These are phyloP conservation scores for Neopelma chrysocephalum DNA, from an alignment of 2,797 vertebrate species.

Conservation along the genomic window DNA sequence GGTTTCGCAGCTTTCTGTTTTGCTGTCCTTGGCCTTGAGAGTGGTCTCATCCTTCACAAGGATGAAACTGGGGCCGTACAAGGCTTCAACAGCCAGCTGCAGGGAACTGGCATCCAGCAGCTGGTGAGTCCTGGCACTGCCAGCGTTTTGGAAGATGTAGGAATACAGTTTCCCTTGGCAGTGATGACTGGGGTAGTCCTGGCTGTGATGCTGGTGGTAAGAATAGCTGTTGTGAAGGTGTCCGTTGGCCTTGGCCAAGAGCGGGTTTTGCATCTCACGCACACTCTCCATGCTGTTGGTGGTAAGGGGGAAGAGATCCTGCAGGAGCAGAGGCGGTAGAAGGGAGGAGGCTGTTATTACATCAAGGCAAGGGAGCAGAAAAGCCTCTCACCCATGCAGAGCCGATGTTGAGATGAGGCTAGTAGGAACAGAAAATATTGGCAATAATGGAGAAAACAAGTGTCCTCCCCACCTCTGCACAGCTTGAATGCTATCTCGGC, in stretches of 20 bases:
- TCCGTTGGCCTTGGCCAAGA: slow-evolving; percentile 82
- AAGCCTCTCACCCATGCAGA: background rate
- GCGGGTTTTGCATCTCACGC: slow-evolving; percentile 88
- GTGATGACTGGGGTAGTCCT: slow-evolving; percentile 79
- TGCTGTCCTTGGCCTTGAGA: slow-evolving; percentile 86
- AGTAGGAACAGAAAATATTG: background rate
- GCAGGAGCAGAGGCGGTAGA: background rate
- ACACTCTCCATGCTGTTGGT: slow-evolving; percentile 84
- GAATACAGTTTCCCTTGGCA: slow-evolving; percentile 87
- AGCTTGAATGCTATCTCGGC: background rate
- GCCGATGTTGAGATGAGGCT: background rate
- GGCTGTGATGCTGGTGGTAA: slow-evolving; percentile 76
- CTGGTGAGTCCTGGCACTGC: slow-evolving; percentile 83
- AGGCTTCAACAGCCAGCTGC: slow-evolving; percentile 89
- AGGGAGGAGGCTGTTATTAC: background rate
- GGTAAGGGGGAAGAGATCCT: background rate
- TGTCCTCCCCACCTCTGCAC: background rate
- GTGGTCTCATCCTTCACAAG: slow-evolving; percentile 83
- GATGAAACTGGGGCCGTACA: slow-evolving; percentile 88
- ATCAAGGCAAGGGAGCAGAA: background rate
- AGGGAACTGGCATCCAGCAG: slow-evolving; percentile 90
- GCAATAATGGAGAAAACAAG: background rate
- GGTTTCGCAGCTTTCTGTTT: slow-evolving; percentile 88
- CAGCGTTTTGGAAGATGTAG: slow-evolving; percentile 83
- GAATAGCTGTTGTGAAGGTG: slow-evolving; percentile 82